These are phyloP conservation scores for Torymus aiolomorphi DNA, from an alignment of 2,888 invertebrate genomes.

Conservation along the genomic window DNA sequence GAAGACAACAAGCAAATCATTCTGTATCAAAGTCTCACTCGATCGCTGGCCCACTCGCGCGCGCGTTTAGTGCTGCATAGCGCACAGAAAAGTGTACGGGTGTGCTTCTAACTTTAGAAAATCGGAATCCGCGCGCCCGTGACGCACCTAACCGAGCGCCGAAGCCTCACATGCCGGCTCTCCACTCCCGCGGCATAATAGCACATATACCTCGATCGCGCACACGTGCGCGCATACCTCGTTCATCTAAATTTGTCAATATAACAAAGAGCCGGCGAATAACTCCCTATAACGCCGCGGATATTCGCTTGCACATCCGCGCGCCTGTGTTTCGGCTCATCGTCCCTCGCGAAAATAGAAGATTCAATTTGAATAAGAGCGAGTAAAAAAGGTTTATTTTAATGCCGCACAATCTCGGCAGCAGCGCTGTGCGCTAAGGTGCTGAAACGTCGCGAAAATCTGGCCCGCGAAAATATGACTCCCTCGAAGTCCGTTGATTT, in stretches of 20 bases:
- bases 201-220: too few relatives aligned
- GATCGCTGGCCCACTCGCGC: too few relatives aligned
- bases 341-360: constrained; percentile 48
- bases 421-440: constrained; percentile 7
- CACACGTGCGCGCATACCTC: too few relatives aligned
- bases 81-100: too few relatives aligned
- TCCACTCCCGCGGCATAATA: too few relatives aligned
- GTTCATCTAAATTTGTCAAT: constrained; percentile 28
- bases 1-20: too few relatives aligned
- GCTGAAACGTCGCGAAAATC: constrained; percentile 20
- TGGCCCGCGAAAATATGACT: background rate
- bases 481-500: background rate
- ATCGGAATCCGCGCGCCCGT: background rate
- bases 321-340: too few relatives aligned
- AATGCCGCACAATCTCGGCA: background rate
- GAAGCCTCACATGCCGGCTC: too few relatives aligned
- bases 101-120: constrained; percentile 16
- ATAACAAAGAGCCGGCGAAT: background rate
- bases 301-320: too few relatives aligned
- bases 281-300: too few relatives aligned
- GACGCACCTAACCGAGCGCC: background rate
- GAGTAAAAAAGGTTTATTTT: constrained; percentile 53
- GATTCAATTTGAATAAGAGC: constrained; percentile 42
- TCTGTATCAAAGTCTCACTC: too few relatives aligned
- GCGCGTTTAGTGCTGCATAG: too few relatives aligned